Evolutionary conservation across 1,140 invertebrate species (phyloP).

Genomic region (Magallana ariakensis): DNA sequence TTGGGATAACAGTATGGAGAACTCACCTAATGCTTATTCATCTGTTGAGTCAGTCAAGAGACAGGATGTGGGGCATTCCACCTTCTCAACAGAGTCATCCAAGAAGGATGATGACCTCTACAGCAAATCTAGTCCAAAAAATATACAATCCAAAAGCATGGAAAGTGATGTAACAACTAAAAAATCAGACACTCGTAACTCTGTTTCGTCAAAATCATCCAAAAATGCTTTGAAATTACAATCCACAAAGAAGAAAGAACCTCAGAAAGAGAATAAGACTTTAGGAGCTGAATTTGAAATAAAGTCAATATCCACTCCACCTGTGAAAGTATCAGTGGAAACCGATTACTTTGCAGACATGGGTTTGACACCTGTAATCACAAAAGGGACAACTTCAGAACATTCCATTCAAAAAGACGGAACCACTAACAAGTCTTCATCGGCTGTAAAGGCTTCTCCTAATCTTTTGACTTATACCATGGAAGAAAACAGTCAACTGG

Average conservation of each 20-base stretch:
- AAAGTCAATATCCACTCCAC: not conserved
- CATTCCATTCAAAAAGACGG: not conserved
- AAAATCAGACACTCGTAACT: not conserved
- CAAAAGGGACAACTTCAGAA: not conserved
- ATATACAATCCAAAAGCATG: not conserved
- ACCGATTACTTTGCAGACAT: not conserved
- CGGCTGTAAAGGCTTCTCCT: not conserved
- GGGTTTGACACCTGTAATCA: not conserved
- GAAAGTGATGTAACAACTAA: not conserved
- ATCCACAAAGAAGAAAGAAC: not conserved
- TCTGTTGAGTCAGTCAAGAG: not conserved
- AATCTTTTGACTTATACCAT: not conserved
- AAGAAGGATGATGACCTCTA: not conserved
- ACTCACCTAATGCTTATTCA: not conserved
- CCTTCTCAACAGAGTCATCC: not conserved
- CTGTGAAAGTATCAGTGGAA: not conserved
- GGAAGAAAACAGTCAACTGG: constrained; percentile 20
- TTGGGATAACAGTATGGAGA: not conserved
- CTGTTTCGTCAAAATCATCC: not conserved
- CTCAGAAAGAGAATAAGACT: not conserved
- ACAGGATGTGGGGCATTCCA: not conserved
- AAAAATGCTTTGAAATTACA: constrained; percentile 26
- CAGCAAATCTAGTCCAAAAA: not conserved
- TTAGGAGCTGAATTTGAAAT: constrained; percentile 27
- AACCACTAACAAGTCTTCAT: not conserved